Conservation (phyloP, 2,888 invertebrate genomes). For the Meloe dianella region DNA sequence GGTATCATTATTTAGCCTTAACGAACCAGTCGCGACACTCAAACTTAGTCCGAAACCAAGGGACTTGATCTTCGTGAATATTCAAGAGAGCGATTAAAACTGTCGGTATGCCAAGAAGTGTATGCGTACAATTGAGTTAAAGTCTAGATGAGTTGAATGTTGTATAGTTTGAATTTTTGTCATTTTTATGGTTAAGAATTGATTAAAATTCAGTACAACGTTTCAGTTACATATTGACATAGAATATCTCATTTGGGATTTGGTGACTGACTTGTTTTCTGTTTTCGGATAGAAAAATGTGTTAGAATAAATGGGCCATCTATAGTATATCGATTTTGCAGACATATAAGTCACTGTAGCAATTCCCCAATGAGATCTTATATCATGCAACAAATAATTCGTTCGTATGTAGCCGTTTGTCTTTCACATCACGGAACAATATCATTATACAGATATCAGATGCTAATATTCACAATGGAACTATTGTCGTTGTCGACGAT, state of each 20-base stretch:
- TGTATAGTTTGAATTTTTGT: conserved; percentile 26
- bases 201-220: conserved; percentile 42
- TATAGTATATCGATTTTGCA: conserved; percentile 36
- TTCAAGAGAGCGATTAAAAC: conserved; percentile 35
- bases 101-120: conserved; percentile 36
- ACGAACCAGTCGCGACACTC: conserved; percentile 11
- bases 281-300: conserved; percentile 25
- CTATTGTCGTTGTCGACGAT: conserved; percentile 43
- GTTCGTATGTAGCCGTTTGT: conserved; percentile 37
- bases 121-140: conserved; percentile 37
- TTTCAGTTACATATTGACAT: conserved; percentile 43
- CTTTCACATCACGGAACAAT: conserved; percentile 51
- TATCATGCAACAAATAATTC: conserved; percentile 32
- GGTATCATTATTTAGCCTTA: conserved; percentile 7
- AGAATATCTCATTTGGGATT: conserved; percentile 38
- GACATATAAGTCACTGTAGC: conserved; percentile 39
- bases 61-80: conserved; percentile 33
- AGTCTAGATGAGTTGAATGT: conserved; percentile 33
- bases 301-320: conserved; percentile 33
- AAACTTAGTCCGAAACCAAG: conserved; percentile 11
- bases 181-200: conserved; percentile 31
- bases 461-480: conserved; percentile 52
- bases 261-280: conserved; percentile 27
- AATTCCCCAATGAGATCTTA: conserved; percentile 26
- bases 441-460: conserved; percentile 54